phyloP scores from a whole-genome alignment of 2,888 invertebrate species.

The Ochlodes sylvanus region DNA sequence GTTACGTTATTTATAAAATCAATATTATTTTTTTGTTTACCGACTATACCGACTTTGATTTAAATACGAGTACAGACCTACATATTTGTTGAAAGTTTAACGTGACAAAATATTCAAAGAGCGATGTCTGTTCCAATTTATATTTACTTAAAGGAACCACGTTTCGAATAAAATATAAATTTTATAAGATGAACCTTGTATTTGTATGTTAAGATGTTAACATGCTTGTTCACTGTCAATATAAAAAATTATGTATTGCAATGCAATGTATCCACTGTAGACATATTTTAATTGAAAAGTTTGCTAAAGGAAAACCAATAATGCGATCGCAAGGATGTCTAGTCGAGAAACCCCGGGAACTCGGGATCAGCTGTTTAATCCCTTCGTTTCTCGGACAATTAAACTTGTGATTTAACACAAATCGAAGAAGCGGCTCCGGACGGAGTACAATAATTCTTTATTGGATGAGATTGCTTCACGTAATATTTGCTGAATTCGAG shows the following conservation, averaged over 20 bases:
- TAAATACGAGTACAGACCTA: too few species aligned
- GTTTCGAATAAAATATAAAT: too few species aligned
- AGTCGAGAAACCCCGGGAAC: conserved; percentile 40
- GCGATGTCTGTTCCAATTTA: too few species aligned
- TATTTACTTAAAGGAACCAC: too few species aligned
- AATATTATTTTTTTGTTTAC: too few species aligned
- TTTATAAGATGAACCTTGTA: too few species aligned
- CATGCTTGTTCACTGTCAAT: background rate
- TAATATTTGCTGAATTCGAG: conserved; percentile 42
- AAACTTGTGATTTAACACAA: conserved; percentile 79
- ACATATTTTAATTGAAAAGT: conserved; percentile 41
- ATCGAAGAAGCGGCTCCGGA: conserved; percentile 61
- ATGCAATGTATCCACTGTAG: background rate
- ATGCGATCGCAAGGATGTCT: conserved; percentile 42
- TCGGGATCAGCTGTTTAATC: conserved; percentile 70
- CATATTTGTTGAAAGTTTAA: too few species aligned
- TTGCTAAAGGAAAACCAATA: conserved; percentile 45
- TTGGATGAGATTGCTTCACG: conserved; percentile 43
- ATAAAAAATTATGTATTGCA: too few species aligned
- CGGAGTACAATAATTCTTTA: conserved; percentile 47
- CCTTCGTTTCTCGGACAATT: conserved; percentile 82
- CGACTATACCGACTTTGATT: too few species aligned
- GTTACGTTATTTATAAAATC: too few species aligned
- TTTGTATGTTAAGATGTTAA: background rate
- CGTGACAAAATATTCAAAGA: too few species aligned